phyloP scores from a whole-genome alignment of 2,113 vertebrate genomes.

The Zosterops lateralis region DNA sequence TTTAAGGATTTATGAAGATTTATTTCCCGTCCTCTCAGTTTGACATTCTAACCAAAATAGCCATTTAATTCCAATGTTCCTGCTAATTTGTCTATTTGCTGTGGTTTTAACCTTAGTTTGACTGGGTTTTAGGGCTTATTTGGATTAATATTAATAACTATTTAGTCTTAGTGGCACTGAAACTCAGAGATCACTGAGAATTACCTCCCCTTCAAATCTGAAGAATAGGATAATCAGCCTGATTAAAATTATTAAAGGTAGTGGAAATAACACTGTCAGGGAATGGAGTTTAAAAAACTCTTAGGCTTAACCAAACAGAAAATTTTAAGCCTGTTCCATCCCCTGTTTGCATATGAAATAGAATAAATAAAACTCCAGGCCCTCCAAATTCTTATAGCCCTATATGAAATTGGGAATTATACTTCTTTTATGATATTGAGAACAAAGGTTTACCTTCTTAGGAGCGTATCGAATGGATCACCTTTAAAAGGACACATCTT shows the following conservation, averaged over 20 bases:
- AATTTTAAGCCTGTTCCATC: background rate
- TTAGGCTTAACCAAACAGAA: background rate
- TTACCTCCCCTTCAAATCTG: background rate
- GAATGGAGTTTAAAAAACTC: background rate
- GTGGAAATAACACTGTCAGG: background rate
- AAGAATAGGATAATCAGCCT: background rate
- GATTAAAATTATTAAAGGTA: conserved; percentile 15
- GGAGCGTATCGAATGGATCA: rapidly evolving
- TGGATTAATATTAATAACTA: conserved; percentile 7
- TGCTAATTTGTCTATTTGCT: conserved; percentile 20
- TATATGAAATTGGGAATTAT: background rate
- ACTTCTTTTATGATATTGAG: background rate
- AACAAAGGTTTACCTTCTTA: background rate
- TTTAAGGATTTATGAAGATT: conserved; percentile 46
- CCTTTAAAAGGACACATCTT: background rate
- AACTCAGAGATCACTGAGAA: background rate
- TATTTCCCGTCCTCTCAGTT: conserved; percentile 15
- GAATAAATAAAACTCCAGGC: background rate
- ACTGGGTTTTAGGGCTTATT: background rate
- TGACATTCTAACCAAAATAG: conserved; percentile 23
- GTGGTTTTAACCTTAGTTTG: conserved; percentile 43
- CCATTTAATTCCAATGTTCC: conserved; percentile 5
- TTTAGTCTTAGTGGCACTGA: background rate
- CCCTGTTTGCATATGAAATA: background rate
- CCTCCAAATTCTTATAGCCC: background rate